These are phyloP conservation scores for Nebria brevicollis DNA, from an alignment of 2,888 invertebrate species.

Conservation along the genomic window DNA sequence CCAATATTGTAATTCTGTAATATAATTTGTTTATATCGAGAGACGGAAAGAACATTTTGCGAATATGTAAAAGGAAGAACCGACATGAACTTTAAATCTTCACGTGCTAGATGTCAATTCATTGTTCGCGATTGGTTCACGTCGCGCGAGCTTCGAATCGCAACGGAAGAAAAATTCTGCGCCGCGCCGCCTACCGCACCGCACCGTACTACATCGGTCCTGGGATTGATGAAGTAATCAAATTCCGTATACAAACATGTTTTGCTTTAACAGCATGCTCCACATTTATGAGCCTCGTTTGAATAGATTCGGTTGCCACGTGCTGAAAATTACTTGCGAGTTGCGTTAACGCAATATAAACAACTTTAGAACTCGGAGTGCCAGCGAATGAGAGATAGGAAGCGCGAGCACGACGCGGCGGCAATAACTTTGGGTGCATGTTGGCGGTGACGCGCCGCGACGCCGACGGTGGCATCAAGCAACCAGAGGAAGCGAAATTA, in stretches of 20 bases:
- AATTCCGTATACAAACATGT: constrained; percentile 44
- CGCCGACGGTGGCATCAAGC: neutral
- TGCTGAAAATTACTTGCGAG: constrained; percentile 44
- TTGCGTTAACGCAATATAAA: constrained; percentile 47
- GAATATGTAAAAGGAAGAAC: neutral
- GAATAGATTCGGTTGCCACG: constrained; percentile 43
- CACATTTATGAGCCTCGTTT: constrained; percentile 29
- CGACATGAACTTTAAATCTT: neutral
- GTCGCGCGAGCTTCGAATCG: neutral
- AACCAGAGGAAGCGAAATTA: constrained; percentile 26
- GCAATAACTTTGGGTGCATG: constrained; percentile 18
- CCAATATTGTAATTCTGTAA: neutral
- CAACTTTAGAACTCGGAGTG: constrained; percentile 33
- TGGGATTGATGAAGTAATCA: constrained; percentile 43
- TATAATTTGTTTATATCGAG: neutral
- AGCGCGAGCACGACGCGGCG: neutral
- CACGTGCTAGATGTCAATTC: neutral
- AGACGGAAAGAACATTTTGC: neutral
- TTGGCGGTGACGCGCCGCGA: neutral
- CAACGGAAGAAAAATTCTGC: neutral
- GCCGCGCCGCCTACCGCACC: neutral
- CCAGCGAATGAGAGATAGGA: neutral
- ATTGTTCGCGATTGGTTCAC: neutral
- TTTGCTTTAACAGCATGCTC: constrained; percentile 39
- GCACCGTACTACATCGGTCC: neutral